phyloP scores from a whole-genome alignment of 2,888 invertebrate species.

The Disparrhopalites patrizii region DNA sequence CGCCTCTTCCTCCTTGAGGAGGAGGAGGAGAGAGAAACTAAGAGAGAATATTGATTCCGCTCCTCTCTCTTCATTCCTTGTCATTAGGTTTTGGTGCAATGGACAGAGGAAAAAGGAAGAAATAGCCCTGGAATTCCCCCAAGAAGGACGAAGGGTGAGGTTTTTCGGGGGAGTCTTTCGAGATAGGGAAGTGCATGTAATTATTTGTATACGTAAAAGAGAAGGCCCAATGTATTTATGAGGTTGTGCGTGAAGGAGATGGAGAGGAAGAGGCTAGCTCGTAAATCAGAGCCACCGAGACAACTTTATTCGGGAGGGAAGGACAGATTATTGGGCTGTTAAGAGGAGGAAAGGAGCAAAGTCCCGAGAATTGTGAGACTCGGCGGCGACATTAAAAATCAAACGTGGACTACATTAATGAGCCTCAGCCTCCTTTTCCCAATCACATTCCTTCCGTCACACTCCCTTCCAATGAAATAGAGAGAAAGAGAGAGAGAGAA shows the following conservation, averaged over 20 bases:
- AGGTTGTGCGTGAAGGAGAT: background rate
- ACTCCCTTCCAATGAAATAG: background rate
- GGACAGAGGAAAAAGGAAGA: background rate
- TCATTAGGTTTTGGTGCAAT: slow-evolving; percentile 29
- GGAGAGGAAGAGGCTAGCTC: background rate
- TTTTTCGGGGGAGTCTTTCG: too few species aligned
- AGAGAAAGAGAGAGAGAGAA: too few species aligned
- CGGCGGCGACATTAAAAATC: slow-evolving; percentile 20
- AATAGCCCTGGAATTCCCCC: background rate
- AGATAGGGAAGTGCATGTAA: too few species aligned
- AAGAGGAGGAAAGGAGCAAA: background rate
- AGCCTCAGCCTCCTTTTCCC: background rate
- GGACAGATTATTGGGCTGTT: slow-evolving; percentile 3
- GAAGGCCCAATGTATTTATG: too few species aligned
- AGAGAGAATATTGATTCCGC: slow-evolving; percentile 6
- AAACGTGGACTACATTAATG: slow-evolving; percentile 23
- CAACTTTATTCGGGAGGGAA: slow-evolving; percentile 2
- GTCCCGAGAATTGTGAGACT: slow-evolving; percentile 2
- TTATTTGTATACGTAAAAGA: too few species aligned
- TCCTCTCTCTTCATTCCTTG: slow-evolving; percentile 23
- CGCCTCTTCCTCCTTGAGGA: too few species aligned
- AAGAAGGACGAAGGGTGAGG: too few species aligned
- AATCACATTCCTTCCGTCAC: background rate
- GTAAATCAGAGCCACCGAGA: background rate
- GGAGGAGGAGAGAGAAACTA: slow-evolving; percentile 11